phyloP scores from a whole-genome alignment of 2,797 vertebrate genomes.

The Sorex maritimensis region DNA sequence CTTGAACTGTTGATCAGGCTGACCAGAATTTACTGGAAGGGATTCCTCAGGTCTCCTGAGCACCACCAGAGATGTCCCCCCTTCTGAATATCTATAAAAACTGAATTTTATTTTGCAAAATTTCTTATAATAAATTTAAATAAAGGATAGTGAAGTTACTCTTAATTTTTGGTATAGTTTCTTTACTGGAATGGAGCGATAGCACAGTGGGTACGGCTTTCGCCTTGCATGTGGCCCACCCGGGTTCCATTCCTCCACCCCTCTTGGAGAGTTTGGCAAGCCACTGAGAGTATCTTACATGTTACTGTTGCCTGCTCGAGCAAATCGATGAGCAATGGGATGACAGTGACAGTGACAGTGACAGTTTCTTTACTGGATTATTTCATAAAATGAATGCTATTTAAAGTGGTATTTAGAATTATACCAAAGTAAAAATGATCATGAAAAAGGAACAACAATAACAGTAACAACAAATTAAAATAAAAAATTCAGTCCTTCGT shows the following conservation, averaged over 20 bases:
- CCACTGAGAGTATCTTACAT: too few relatives aligned
- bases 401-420: neutral
- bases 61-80: too few relatives aligned
- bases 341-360: too few relatives aligned
- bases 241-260: too few relatives aligned
- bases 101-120: constrained; percentile 18
- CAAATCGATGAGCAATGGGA: too few relatives aligned
- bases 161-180: neutral
- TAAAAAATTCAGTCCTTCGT: neutral
- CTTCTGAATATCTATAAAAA: neutral
- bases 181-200: neutral
- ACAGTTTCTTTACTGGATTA: neutral
- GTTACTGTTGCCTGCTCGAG: too few relatives aligned
- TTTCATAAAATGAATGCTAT: constrained; percentile 11
- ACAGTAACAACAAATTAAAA: neutral
- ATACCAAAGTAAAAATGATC: neutral
- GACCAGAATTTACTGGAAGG: too few relatives aligned
- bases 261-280: too few relatives aligned
- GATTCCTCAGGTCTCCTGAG: too few relatives aligned
- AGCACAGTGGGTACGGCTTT: too few relatives aligned
- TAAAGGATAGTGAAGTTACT: neutral
- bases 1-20: too few relatives aligned
- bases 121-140: neutral
- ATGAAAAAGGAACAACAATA: neutral
- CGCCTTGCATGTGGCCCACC: too few relatives aligned